Base-by-base conservation (phyloP, 2,113 vertebrate species). In the Crotalus horridus region DNA sequence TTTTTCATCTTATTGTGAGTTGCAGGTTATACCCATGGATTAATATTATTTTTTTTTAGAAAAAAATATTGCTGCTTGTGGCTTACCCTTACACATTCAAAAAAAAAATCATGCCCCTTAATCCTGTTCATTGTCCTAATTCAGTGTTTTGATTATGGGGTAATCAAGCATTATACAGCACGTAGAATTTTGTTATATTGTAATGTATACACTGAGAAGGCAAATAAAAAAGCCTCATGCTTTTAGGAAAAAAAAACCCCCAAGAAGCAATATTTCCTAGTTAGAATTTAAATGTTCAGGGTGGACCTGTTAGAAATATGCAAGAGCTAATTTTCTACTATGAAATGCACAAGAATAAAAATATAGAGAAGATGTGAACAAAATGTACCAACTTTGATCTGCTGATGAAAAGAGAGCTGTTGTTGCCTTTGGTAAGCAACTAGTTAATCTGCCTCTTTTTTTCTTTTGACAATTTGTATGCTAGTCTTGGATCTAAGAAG, bases 341-440 rank as follows among this genome's bases (percentile, higher is more conserved):
- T 56, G 17, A 4, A 86, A 23, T 26, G 21, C 6, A 85, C 74
- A 59, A 29, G n/a, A 46, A 46, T 13, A n/a, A 29, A 85, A 89
- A 26, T 3, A 7, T 89, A 74, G 58, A 55, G 58, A 56, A 11
- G 21, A 21, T n/a, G 15, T 88, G n/a, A 51, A 64, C 91, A 53
- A 43, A 92, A 55, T 64, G 20, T 55, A n/a, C 11, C 17, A 53
- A 39, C 56, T 87, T 48, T 87, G 26, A 85, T 21, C 11, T 85
- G 43, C 13, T 24, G 64, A 33, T 92, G 43, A 12, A 33, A 53
- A 23, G 85, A 53, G 26, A 54, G 69, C 12, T 85, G 39, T 85
- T 85, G 53, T 85, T 85, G 39, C 69, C 48, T 92, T 92, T 59
- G 87, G 91, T 74, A 29, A 92, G 51, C 9, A 88, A 54, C 88